A percentile compares a stretch with the other conserved stretches of the same genome.
Conservation (phyloP, 2,113 vertebrate species). For the Carassius carassius region DNA sequence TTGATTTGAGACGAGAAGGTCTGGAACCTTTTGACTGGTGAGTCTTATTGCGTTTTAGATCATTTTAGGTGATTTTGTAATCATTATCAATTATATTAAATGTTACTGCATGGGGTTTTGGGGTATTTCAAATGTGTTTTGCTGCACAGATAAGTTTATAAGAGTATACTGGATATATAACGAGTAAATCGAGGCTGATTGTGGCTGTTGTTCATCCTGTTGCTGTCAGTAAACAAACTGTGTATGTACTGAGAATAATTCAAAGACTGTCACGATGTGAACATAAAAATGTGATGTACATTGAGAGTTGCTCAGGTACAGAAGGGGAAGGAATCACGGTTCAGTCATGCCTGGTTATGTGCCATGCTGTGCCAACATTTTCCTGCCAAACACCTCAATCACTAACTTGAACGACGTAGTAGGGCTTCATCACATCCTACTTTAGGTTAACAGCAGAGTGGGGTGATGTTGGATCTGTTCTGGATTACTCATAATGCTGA, state of each 20-base stretch:
- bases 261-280: background rate
- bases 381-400: slow-evolving; percentile 9
- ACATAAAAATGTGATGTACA: background rate
- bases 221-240: slow-evolving; percentile 22
- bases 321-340: slow-evolving; percentile 27
- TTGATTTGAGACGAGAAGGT: slow-evolving; percentile 37
- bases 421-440: slow-evolving; percentile 20
- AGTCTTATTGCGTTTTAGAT: slow-evolving; percentile 33
- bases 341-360: slow-evolving; percentile 32
- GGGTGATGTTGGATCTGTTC: slow-evolving; percentile 56
- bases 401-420: slow-evolving; percentile 10
- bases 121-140: background rate
- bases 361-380: slow-evolving; percentile 1
- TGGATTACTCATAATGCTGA: slow-evolving; percentile 2
- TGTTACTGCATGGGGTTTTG: background rate
- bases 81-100: background rate
- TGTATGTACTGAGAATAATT: background rate
- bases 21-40: slow-evolving; percentile 35
- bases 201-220: background rate
- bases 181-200: background rate
- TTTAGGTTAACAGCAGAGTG: slow-evolving; percentile 46
- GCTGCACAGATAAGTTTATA: background rate
- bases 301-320: slow-evolving; percentile 21
- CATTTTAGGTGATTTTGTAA: background rate
- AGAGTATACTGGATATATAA: background rate